Percentiles rank a stretch among this genome's conserved stretches.
Conservation (phyloP, 2,888 invertebrate genomes). For the Spodoptera exigua region DNA sequence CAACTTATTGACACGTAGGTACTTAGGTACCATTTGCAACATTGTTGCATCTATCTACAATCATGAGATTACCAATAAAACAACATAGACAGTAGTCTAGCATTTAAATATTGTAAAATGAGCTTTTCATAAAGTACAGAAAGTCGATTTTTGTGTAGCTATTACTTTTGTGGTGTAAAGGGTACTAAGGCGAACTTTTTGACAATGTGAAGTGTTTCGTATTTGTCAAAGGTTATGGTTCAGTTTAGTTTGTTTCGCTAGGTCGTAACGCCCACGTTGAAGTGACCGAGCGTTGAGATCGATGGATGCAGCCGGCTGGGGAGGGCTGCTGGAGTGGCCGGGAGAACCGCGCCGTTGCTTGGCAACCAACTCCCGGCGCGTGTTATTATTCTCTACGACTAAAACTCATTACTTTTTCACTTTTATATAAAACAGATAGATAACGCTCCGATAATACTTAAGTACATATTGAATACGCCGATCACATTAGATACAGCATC, state of each 20-base stretch:
- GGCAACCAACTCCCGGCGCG: slow-evolving; percentile 52
- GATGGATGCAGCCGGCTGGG: slow-evolving; percentile 57
- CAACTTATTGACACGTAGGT: slow-evolving; percentile 21
- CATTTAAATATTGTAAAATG: slow-evolving; percentile 26
- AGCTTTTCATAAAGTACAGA: slow-evolving; percentile 20
- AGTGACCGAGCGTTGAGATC: slow-evolving; percentile 42
- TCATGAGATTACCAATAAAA: slow-evolving; percentile 40
- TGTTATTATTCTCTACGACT: slow-evolving; percentile 42
- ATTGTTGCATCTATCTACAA: slow-evolving; percentile 46
- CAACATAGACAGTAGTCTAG: slow-evolving; percentile 15
- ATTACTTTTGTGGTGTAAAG: slow-evolving; percentile 12
- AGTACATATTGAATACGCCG: slow-evolving; percentile 7
- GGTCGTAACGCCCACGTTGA: slow-evolving; percentile 16
- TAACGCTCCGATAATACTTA: not conserved
- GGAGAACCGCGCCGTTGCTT: slow-evolving; percentile 50
- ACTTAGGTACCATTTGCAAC: slow-evolving; percentile 39
- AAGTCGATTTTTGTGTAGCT: slow-evolving; percentile 39
- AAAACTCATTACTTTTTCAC: slow-evolving; percentile 42
- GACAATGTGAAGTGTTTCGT: slow-evolving; percentile 16
- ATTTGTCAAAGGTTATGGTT: not conserved
- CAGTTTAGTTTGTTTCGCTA: slow-evolving; percentile 21
- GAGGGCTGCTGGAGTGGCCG: slow-evolving; percentile 48
- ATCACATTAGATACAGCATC: slow-evolving; percentile 1
- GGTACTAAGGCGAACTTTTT: slow-evolving; percentile 13
- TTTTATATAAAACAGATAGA: slow-evolving; percentile 10